These are phyloP conservation scores for Manis javanica DNA, from an alignment of 2,797 vertebrate genomes.

Conservation along the genomic window DNA sequence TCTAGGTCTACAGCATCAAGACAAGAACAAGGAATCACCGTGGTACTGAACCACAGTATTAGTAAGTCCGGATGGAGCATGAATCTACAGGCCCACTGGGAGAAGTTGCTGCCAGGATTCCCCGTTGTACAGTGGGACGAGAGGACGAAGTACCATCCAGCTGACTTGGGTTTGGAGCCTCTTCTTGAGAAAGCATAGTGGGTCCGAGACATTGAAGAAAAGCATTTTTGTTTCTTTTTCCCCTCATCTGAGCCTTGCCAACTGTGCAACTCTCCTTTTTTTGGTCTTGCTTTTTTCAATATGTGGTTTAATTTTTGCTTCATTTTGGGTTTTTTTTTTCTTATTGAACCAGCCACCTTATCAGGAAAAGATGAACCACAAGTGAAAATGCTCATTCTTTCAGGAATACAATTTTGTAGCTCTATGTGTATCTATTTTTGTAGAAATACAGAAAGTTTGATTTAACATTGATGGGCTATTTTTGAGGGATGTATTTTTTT, in stretches of 20 bases:
- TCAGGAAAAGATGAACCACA: constrained; percentile 83
- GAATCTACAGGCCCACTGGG: constrained; percentile 67
- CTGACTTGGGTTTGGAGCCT: constrained; percentile 81
- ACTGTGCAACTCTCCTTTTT: constrained; percentile 81
- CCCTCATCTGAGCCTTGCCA: constrained; percentile 87
- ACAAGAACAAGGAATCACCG: constrained; percentile 93
- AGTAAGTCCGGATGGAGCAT: constrained; percentile 59
- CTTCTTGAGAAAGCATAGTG: constrained; percentile 82
- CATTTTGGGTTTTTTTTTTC: constrained; percentile 76
- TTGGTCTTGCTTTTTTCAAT: constrained; percentile 82
- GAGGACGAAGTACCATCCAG: constrained; percentile 78
- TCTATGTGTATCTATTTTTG: constrained; percentile 89
- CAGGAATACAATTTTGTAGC: constrained; percentile 87
- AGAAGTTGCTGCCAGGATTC: constrained; percentile 51
- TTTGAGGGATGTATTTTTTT: constrained; percentile 89
- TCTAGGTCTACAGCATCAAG: constrained; percentile 93
- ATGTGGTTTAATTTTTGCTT: constrained; percentile 73
- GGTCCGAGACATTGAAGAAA: constrained; percentile 78
- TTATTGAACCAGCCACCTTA: constrained; percentile 79
- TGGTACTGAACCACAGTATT: constrained; percentile 92
- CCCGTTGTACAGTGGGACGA: constrained; percentile 63
- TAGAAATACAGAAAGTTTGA: constrained; percentile 88
- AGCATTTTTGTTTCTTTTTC: constrained; percentile 67
- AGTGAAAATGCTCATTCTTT: constrained; percentile 84
- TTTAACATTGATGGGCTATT: constrained; percentile 87